Evolutionary conservation across 1,140 invertebrate genomes (phyloP), one percentile per base, ranked within the genome.

Genomic region (Halictus rubicundus): DNA sequence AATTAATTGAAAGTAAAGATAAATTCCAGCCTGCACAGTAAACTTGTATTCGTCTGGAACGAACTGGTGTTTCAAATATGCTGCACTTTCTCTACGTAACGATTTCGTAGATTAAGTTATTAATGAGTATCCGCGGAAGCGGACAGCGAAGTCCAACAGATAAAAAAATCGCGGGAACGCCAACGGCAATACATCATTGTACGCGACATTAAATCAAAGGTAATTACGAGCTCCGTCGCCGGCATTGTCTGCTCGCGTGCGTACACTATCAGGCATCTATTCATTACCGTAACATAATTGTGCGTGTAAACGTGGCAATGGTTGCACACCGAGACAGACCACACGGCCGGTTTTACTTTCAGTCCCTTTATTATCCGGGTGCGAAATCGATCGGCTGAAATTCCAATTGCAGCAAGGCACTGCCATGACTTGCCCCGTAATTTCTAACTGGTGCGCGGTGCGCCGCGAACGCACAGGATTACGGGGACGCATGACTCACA

Each of bases 401-500:
- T 32, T 57, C 25, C 57, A 59, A 54, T 39, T 10, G 37, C 39
- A 61, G 25, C 25, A 27, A n/a, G 66, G 10, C 32, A n/a, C 25
- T 4, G 10, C 27, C 7, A 65, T 73, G 49, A 25, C 49, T 59
- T 59, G 60, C 61, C 27, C 27, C 63, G 32, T 84, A 68, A 83
- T 80, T 71, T 80, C 61, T 37, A 61, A 59, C 57, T 23, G 14
- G 6, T 3, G 32, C 32, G 32, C 32, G 2, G 32, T 32, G 32
- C 5, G 5, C 3, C 39, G 32, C 23, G 46, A 68, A 49, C 39
- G 60, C 52, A 42, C n/a, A 0, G 14, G 16, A 46, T 14, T 12
- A 10, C 2, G 27, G 68, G 75, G 70, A 78, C 75, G 42, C 57
- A 65, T 82, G 75, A 79, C 46, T 84, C 83, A 81, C 72, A 71